Evolutionary conservation across 2,888 invertebrate species (phyloP), one percentile per base, ranked within the genome.

Genomic region (Meganola albula): DNA sequence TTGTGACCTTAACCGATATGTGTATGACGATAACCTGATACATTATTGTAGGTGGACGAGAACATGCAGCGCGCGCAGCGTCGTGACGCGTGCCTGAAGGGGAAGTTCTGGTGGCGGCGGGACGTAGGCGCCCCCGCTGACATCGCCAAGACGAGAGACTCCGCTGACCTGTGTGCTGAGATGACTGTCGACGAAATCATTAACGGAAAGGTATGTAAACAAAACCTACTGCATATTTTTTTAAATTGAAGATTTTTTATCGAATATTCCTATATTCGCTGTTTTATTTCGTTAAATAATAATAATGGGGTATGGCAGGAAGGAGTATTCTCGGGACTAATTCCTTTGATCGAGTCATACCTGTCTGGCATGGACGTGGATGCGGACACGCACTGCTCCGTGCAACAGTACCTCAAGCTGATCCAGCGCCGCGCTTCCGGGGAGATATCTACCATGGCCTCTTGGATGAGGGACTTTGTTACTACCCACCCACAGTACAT

Each of bases 101-200:
- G 94, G 70, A 93, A 93, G 69, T 99, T 99, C 85, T 97, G 97
- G 95, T 99, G 98, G 87, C 90, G 97, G 10, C 91, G 91, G 53
- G 93, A 95, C 64, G 91, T 95, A 30, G 80, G 83, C 43, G 87
- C 74, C 31, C 74, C 72, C 47, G 46, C 51, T 34, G 55, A 48
- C 47, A 58, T 58, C 31, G 55, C 66, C 31, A 64, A 63, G 11
- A 88, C 86, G 11, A 78, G 58, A 38, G 62, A 67, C 53, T 40
- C 57, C 18, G 43, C 51, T 34, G 72, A 73, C 36, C 48, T 90
- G 44, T 93, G 89, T 69, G 90, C 90, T 1, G 88, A 92, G 57
- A 94, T 99, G 92, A 93, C 94, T n/a, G 89, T 98, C 48, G 91
- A 97, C 73, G 97, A 99, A 82, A 99, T 99, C 60, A 94, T 99